Conservation (phyloP, 2,113 vertebrate genomes). For the Bubo bubo region DNA sequence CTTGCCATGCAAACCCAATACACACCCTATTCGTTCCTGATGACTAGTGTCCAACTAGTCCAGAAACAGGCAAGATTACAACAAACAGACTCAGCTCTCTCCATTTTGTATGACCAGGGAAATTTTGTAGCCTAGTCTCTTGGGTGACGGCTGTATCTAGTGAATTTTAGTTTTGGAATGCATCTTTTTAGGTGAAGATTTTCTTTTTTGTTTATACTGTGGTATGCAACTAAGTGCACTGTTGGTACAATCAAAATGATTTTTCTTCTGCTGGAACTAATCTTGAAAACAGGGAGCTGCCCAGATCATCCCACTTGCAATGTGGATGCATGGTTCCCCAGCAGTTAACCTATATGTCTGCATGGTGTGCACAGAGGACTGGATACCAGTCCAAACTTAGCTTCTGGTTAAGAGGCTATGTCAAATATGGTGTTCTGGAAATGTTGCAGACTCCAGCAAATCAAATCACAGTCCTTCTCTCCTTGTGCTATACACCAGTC, state of each 20-base stretch:
- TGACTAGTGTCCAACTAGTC: neutral
- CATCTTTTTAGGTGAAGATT: neutral
- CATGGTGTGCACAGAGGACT: neutral
- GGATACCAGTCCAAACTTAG: neutral
- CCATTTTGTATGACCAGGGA: neutral
- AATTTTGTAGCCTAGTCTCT: neutral
- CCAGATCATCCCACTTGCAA: neutral
- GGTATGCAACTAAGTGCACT: neutral
- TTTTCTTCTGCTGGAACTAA: neutral
- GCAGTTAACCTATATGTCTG: neutral
- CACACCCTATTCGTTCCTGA: neutral
- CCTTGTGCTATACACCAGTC: neutral
- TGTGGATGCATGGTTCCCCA: neutral
- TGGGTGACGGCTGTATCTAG: fast-evolving
- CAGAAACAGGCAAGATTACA: neutral
- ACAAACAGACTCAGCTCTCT: neutral
- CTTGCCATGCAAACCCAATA: neutral
- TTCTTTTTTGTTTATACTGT: neutral
- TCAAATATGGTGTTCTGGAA: neutral
- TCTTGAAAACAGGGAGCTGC: neutral
- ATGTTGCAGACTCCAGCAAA: neutral
- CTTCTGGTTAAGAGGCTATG: neutral
- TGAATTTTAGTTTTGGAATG: neutral
- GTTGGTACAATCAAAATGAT: neutral
- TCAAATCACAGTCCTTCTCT: neutral